A percentile compares a stretch with the other conserved stretches of the same genome.
Evolutionary conservation across 2,113 vertebrate species (phyloP).

Genomic region (Calyptommatus sinebrachiatus): DNA sequence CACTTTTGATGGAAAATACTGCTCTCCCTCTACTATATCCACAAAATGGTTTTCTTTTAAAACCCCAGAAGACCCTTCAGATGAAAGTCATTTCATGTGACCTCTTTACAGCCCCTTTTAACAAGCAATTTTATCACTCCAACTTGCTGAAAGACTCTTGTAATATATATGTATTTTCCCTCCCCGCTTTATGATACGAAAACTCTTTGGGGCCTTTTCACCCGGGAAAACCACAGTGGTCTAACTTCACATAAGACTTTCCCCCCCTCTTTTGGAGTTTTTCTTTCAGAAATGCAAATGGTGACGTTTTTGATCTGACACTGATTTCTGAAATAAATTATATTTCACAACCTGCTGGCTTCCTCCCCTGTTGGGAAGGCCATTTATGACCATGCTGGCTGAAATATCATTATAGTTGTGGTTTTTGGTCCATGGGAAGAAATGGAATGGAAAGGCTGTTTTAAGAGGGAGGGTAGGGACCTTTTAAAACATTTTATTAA

Average conservation of each 20-base stretch:
- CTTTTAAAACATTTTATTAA: too few species aligned
- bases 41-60: not conserved
- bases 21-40: not conserved
- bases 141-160: conserved; percentile 27
- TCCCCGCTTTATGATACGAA: not conserved
- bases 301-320: conserved; percentile 33
- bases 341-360: conserved; percentile 57
- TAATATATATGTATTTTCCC: not conserved
- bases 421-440: conserved; percentile 47
- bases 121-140: conserved; percentile 27
- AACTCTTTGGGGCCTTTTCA: not conserved
- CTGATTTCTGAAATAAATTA: conserved; percentile 46
- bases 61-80: not conserved
- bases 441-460: conserved; percentile 24
- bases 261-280: conserved; percentile 6
- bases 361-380: conserved; percentile 46
- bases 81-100: conserved; percentile 7
- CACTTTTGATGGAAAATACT: not conserved
- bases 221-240: not conserved
- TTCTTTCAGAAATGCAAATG: conserved; percentile 50
- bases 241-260: not conserved
- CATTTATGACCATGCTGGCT: conserved; percentile 35
- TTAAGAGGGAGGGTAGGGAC: too few species aligned
- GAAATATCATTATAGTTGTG: conserved; percentile 31
- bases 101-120: conserved; percentile 22